Evolutionary conservation across 2,888 invertebrate species (phyloP).

Genomic region (Epirrita christyi): DNA sequence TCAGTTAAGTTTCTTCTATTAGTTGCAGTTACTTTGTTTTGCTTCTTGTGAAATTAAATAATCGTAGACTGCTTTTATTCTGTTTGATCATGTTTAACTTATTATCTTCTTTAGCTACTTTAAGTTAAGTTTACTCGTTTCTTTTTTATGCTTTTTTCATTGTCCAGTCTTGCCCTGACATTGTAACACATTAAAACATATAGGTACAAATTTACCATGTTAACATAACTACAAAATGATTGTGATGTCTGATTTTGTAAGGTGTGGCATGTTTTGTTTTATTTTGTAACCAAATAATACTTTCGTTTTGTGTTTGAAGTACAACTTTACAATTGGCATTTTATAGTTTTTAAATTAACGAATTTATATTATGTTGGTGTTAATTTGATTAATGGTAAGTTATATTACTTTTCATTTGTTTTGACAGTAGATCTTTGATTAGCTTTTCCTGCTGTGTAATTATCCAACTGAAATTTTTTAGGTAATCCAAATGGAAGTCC

Average conservation of each 20-base stretch:
- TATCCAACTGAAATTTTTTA: constrained; percentile 78
- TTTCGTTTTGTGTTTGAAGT: constrained; percentile 35
- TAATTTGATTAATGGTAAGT: constrained; percentile 77
- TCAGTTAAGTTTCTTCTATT: constrained; percentile 44
- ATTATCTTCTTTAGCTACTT: constrained; percentile 43
- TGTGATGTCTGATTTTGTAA: constrained; percentile 39
- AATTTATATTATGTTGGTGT: constrained; percentile 75
- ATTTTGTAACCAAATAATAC: constrained; percentile 39
- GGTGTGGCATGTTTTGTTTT: constrained; percentile 41
- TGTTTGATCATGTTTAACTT: constrained; percentile 45
- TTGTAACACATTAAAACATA: constrained; percentile 44
- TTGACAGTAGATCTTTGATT: constrained; percentile 36
- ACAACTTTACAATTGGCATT: constrained; percentile 39
- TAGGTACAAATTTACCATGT: constrained; percentile 40
- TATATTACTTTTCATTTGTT: constrained; percentile 51
- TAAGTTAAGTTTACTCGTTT: constrained; percentile 38
- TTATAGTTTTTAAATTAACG: constrained; percentile 45
- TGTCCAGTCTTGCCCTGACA: constrained; percentile 53
- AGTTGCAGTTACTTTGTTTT: constrained; percentile 47
- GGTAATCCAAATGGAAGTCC: constrained; percentile 83
- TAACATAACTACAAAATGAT: constrained; percentile 33
- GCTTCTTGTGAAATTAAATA: constrained; percentile 53
- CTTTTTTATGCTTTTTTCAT: constrained; percentile 43
- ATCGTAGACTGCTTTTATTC: constrained; percentile 50
- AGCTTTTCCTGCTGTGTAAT: constrained; percentile 54